Base-by-base conservation (phyloP, 2,113 vertebrate genomes). In the Gadus macrocephalus region DNA sequence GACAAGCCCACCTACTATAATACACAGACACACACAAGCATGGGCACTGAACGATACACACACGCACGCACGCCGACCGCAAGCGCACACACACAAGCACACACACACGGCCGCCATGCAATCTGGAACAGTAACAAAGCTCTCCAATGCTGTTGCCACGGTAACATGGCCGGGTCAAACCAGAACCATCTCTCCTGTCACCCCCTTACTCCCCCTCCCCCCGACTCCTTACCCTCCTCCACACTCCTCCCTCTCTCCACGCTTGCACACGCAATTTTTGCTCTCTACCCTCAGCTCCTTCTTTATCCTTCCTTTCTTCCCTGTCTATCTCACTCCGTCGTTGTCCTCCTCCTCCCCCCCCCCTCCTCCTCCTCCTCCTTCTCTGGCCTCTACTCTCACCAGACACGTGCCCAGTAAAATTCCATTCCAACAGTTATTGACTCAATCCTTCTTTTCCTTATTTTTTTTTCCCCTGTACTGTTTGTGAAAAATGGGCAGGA, bases 161-260 rank as follows among this genome's bases (percentile, higher is more conserved):
- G 90, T 80, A 87, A 90, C 84, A 1, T 75, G 72, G 78, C 76
- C 38, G 68, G 84, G 89, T 89, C 86, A 86, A 76, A 81, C 77
- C 75, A 83, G 87, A 83, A 75, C 72, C 25, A 66, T 81, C 73
- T 82, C 83, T 82, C 59, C 76, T 80, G 67, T 83, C 81, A 74
- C 68, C 75, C 68, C 38, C 74, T 61, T 59, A 73, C 70, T 69
- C 9, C 31, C 58, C 42, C 75, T 66, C 35, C 49, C 56, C 3
- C 67, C 56, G 70, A 28, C 62, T 53, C 60, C 58, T 64, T 58
- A 3, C 53, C 17, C 74, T 15, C 72, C 63, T 78, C 58, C 58
- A 19, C 5, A 35, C 31, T 69, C 75, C 73, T 74, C 42, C 42
- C 12, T 9, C 42, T 49, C 42, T 49, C 42, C 42, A 49, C 14